Conservation (phyloP, 1,140 invertebrate genomes). For the Zaprionus taronus region DNA sequence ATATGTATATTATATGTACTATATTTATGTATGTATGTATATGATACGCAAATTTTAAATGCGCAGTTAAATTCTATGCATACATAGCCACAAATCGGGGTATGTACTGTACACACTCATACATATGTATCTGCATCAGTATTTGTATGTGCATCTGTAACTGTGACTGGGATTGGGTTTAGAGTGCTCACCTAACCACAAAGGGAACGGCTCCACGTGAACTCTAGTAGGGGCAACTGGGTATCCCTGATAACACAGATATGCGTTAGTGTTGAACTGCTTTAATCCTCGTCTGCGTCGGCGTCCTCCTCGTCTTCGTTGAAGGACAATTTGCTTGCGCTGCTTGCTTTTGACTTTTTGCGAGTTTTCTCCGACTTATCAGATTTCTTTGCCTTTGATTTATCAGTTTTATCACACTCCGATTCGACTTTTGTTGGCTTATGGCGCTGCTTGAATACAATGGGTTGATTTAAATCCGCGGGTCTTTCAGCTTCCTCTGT, state of each 20-base stretch:
- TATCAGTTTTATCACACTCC: slow-evolving; percentile 21
- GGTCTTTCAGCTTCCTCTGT: slow-evolving; percentile 73
- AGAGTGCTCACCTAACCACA: slow-evolving; percentile 47
- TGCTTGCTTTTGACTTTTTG: slow-evolving; percentile 60
- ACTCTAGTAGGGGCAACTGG: background rate
- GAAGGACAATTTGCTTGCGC: slow-evolving; percentile 69
- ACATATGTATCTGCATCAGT: background rate
- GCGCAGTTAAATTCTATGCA: slow-evolving; percentile 36
- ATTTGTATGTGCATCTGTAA: background rate
- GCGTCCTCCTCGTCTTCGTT: slow-evolving; percentile 79
- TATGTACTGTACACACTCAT: background rate
- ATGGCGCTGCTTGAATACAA: slow-evolving; percentile 70
- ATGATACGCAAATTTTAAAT: slow-evolving; percentile 48
- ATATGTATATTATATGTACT: background rate
- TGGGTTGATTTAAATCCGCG: slow-evolving; percentile 75
- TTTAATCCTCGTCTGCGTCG: slow-evolving; percentile 57
- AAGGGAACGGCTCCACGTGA: slow-evolving; percentile 12
- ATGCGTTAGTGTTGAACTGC: background rate
- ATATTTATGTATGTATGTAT: slow-evolving; percentile 8
- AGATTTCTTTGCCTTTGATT: slow-evolving; percentile 39
- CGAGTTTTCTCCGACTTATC: slow-evolving; percentile 31
- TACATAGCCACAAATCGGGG: slow-evolving; percentile 1
- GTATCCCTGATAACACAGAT: slow-evolving; percentile 16
- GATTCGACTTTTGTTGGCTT: slow-evolving; percentile 51
- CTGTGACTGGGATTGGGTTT: slow-evolving; percentile 28